A percentile compares a stretch with the other conserved stretches of the same genome.
Evolutionary conservation across 2,888 invertebrate species (phyloP).

Genomic region (Galerucella nymphaeae): DNA sequence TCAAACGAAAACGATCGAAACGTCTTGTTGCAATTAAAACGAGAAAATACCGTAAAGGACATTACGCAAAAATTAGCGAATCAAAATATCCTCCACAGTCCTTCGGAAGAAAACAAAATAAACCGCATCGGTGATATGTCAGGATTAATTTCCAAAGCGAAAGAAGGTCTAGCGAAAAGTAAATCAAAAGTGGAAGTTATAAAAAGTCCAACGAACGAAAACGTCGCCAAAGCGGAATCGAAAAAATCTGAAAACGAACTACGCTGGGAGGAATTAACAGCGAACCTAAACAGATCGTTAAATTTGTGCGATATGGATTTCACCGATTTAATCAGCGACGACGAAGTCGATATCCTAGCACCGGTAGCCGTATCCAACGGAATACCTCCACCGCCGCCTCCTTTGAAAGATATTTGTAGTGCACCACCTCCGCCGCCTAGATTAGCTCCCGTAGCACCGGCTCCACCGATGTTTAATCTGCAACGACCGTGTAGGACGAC

Average conservation of each 20-base stretch:
- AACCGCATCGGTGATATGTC: conserved; percentile 85
- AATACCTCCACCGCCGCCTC: conserved; percentile 84
- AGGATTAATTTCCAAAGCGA: conserved; percentile 92
- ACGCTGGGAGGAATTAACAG: conserved; percentile 93
- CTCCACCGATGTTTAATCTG: conserved; percentile 66
- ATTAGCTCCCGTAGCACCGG: conserved; percentile 59
- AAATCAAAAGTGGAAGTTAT: conserved; percentile 84
- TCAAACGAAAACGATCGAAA: conserved; percentile 67
- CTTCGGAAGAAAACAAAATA: conserved; percentile 70
- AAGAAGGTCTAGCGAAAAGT: conserved; percentile 84
- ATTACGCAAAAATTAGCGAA: conserved; percentile 86
- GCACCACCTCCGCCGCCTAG: conserved; percentile 67
- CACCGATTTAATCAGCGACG: conserved; percentile 87
- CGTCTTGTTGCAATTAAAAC: conserved; percentile 76
- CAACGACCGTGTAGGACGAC: conserved; percentile 53
- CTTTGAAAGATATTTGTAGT: conserved; percentile 65
- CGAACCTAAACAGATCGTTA: conserved; percentile 78
- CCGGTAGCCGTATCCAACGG: conserved; percentile 75
- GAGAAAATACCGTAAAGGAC: conserved; percentile 90
- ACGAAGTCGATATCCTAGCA: conserved; percentile 80
- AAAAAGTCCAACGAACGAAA: conserved; percentile 78
- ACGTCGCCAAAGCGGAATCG: conserved; percentile 71
- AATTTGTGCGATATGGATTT: conserved; percentile 96
- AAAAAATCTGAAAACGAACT: conserved; percentile 94
- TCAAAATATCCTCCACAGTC: conserved; percentile 71